Evolutionary conservation across 2,113 vertebrate species (phyloP), one percentile per base, ranked within the genome.

Genomic region (Bagarius yarrelli): DNA sequence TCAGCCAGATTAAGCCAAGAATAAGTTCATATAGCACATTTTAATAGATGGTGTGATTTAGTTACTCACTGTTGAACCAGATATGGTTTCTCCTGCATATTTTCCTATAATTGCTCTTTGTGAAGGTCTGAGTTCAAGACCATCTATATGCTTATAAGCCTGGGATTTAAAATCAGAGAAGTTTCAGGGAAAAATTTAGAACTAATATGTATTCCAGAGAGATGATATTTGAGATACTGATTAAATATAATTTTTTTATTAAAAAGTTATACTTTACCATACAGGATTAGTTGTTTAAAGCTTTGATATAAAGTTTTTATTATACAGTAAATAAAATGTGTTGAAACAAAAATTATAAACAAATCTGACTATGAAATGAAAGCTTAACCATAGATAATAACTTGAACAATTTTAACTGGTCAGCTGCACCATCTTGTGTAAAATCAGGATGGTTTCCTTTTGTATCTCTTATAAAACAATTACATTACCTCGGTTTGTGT

Each of bases 371-470:
- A n/a, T n/a, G n/a, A n/a, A n/a, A n/a, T n/a, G n/a, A n/a, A 56
- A 53, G 47, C 61, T 40, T 32, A 55, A 79, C 21, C 30, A 25
- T 3, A 34, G 76, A 44, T 78, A 66, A 66, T 52, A 66, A 79
- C 36, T 8, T 53, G 13, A 56, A 56, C 11, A 36, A 63, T 67
- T 79, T 40, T 79, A 50, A 40, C 32, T 21, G 50, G 32, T 66
- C 76, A 55, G 32, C 55, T n/a, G 61, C 50, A 40, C 76, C 32
- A 69, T 55, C 63, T 69, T 61, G 21, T 69, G n/a, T n/a, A n/a
- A n/a, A n/a, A n/a, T n/a, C n/a, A n/a, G n/a, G n/a, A n/a, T n/a
- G n/a, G n/a, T n/a, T n/a, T n/a, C n/a, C 50, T 55, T 36, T 59
- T 3, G 0, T 44, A 40, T 76, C 36, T 76, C 56, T 40, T 60